phyloP scores from a whole-genome alignment of 2,888 invertebrate genomes.

The Mechanitis messenoides region DNA sequence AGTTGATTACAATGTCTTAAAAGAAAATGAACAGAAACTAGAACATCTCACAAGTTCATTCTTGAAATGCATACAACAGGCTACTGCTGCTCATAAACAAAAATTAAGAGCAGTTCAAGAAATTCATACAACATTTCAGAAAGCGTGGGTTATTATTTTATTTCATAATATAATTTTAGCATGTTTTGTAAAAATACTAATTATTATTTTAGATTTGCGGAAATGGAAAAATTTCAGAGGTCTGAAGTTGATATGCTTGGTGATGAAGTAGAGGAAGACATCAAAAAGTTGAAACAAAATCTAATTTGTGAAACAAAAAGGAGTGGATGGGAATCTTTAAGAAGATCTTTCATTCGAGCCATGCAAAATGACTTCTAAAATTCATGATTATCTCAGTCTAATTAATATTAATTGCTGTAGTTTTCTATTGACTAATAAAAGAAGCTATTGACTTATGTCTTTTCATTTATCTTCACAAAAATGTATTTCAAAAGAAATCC shows the following conservation, averaged over 20 bases:
- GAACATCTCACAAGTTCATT: conserved; percentile 53
- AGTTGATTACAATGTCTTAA: conserved; percentile 52
- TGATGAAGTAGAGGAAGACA: conserved; percentile 55
- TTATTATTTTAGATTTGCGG: conserved; percentile 46
- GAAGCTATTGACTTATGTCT: too few species aligned
- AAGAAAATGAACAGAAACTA: conserved; percentile 61
- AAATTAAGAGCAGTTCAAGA: conserved; percentile 54
- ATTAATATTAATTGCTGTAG: conserved; percentile 11
- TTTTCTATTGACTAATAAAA: neutral
- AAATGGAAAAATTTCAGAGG: conserved; percentile 51
- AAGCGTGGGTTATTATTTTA: conserved; percentile 43
- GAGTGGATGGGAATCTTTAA: conserved; percentile 55
- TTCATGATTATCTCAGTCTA: conserved; percentile 24
- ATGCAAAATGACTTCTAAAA: conserved; percentile 59
- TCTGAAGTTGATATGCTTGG: conserved; percentile 51
- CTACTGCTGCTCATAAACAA: conserved; percentile 52
- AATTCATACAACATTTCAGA: conserved; percentile 48
- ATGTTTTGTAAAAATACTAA: conserved; percentile 5
- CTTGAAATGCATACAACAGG: conserved; percentile 59
- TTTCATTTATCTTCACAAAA: too few species aligned
- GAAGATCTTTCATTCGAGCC: conserved; percentile 55
- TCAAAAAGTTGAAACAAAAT: conserved; percentile 56
- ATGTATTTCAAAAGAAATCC: too few species aligned
- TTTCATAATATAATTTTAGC: conserved; percentile 8
- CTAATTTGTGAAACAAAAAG: conserved; percentile 57